phyloP scores from a whole-genome alignment of 2,888 invertebrate species.

The Eristalis pertinax region DNA sequence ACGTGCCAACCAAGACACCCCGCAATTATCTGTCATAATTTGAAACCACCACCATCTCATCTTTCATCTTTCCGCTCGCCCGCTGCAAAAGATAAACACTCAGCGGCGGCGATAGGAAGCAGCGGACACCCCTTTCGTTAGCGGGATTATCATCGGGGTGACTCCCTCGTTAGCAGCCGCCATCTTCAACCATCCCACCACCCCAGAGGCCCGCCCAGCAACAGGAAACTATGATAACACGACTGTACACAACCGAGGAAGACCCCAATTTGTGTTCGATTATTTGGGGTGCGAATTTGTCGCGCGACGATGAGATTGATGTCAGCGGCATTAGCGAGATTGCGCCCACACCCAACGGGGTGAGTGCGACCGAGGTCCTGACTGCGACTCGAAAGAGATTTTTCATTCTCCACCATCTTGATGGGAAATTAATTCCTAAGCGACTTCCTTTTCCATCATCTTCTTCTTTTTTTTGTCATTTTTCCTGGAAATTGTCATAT shows the following conservation, averaged over 20 bases:
- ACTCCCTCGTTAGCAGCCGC: slow-evolving; percentile 51
- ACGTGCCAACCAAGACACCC: slow-evolving; percentile 32
- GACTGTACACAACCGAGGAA: slow-evolving; percentile 80
- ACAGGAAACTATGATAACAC: slow-evolving; percentile 79
- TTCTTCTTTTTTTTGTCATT: not conserved
- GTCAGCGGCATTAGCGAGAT: slow-evolving; percentile 62
- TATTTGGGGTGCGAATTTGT: slow-evolving; percentile 79
- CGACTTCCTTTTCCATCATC: slow-evolving; percentile 14
- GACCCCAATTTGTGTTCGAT: slow-evolving; percentile 80
- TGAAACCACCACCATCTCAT: not conserved
- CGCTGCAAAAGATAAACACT: not conserved
- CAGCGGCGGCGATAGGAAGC: slow-evolving; percentile 10
- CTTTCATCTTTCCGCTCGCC: not conserved
- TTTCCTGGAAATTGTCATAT: not conserved
- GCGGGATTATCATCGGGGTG: slow-evolving; percentile 46
- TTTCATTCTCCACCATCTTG: slow-evolving; percentile 22
- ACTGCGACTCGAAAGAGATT: not conserved
- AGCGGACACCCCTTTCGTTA: slow-evolving; percentile 1
- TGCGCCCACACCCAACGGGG: slow-evolving; percentile 66
- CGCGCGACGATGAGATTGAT: slow-evolving; percentile 75
- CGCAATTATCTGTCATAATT: slow-evolving; percentile 47
- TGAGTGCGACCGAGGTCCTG: slow-evolving; percentile 41
- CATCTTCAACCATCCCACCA: not conserved
- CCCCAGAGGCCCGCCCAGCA: not conserved
- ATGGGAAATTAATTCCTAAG: slow-evolving; percentile 57